Evolutionary conservation across 1,140 invertebrate genomes (phyloP), one percentile per base, ranked within the genome.

Genomic region (Drosophila kohkoa): DNA sequence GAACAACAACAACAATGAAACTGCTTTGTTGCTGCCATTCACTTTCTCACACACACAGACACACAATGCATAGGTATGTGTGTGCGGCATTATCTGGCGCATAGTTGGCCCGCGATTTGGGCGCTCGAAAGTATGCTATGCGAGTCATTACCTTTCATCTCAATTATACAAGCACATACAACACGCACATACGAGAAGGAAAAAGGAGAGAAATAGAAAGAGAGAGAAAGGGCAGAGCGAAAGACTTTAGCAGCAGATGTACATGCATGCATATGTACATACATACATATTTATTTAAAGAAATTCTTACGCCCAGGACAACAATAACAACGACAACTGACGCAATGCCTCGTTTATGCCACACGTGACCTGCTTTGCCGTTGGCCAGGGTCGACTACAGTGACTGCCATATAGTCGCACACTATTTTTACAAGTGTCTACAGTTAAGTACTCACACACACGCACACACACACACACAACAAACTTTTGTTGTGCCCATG

Each of bases 341-440:
- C 85, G 81, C 85, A 89, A 78, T 78, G 71, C 85, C 83, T 89
- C 83, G 85, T 81, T 88, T 89, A 81, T 89, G 85, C 75, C 81
- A 89, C 85, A 89, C 85, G 85, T 89, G 85, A 89, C 85, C 85
- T 90, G 85, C 85, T 89, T 89, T 83, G 80, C 83, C 79, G 75
- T 81, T 67, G 85, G 78, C 85, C 85, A 89, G 81, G 82, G 85
- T 89, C 85, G 85, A 28, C 76, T 68, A 70, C 85, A 88, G 83
- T 88, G 75, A 60, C 85, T 85, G 85, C 81, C 70, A 78, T 85
- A 83, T 82, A 90, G 75, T 85, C 81, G 58, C 85, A 89, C 62
- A 89, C 77, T 88, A 88, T 87, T 87, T 88, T 88, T 89, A 87
- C 80, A 87, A 87, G 83, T 87, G 83, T 87, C 82, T 87, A 87